Evolutionary conservation across 2,888 invertebrate species (phyloP).

Genomic region (Oxycera nigricornis): DNA sequence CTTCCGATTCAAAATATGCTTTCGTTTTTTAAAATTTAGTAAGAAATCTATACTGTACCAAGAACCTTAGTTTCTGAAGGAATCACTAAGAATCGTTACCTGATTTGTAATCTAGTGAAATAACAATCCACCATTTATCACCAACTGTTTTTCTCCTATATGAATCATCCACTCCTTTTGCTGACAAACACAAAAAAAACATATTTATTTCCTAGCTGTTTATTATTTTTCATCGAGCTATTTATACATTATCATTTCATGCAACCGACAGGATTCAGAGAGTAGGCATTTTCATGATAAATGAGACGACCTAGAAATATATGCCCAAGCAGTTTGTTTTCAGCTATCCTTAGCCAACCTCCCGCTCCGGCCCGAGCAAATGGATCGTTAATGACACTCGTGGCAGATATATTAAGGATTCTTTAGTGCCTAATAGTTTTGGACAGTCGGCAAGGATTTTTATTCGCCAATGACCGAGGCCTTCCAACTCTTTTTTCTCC

Average conservation of each 20-base stretch:
- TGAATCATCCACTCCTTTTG: no score
- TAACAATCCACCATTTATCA: no score
- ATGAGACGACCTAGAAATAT: conserved; percentile 18
- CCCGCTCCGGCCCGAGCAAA: not conserved
- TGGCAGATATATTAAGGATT: conserved; percentile 33
- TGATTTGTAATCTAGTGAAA: no score
- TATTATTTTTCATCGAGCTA: conserved; percentile 20
- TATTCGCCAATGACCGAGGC: not conserved
- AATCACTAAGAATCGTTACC: no score
- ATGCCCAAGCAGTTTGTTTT: conserved; percentile 4
- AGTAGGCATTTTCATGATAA: conserved; percentile 24
- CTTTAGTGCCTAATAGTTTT: conserved; percentile 1
- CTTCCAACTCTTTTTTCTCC: not conserved
- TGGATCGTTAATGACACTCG: conserved; percentile 42
- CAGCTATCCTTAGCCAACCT: conserved; percentile 10
- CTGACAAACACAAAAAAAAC: not conserved
- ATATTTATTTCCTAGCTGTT: not conserved
- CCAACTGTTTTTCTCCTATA: no score
- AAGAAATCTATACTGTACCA: no score
- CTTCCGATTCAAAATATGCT: no score
- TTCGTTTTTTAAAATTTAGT: no score
- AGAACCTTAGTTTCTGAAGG: no score
- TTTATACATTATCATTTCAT: conserved; percentile 14
- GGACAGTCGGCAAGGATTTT: not conserved
- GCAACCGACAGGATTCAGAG: conserved; percentile 13